Evolutionary conservation across 2,888 invertebrate genomes (phyloP).

Genomic region (Troilus luridus): DNA sequence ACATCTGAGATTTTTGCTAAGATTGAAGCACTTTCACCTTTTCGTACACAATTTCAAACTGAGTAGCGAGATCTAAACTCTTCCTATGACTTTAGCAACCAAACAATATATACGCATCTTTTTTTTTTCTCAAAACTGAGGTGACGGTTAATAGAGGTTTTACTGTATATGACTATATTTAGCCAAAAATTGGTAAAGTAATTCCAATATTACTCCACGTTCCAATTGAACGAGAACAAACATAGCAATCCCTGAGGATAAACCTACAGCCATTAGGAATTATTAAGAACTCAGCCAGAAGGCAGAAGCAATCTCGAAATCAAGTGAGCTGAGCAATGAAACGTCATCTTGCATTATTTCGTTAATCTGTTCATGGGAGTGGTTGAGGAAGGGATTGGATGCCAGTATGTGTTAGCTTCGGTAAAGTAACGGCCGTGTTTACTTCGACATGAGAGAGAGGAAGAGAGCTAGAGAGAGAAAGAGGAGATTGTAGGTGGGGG

Average conservation of each 20-base stretch:
- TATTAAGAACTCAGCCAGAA: neutral
- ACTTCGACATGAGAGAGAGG: neutral
- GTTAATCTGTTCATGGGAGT: neutral
- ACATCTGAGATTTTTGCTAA: too few relatives aligned
- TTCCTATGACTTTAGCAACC: too few relatives aligned
- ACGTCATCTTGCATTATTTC: neutral
- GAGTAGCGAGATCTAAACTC: too few relatives aligned
- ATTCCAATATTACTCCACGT: neutral
- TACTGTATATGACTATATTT: neutral
- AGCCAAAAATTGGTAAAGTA: neutral
- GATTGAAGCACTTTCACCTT: too few relatives aligned
- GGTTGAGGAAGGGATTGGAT: neutral
- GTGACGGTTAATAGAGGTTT: too few relatives aligned
- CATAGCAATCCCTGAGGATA: neutral
- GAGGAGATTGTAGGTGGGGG: too few relatives aligned
- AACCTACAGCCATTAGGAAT: neutral
- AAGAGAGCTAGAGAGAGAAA: neutral
- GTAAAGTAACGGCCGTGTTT: neutral
- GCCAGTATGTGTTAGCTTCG: neutral
- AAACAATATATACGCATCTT: too few relatives aligned
- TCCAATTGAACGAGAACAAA: neutral
- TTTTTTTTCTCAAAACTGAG: too few relatives aligned
- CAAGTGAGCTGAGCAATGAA: neutral
- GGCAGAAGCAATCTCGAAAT: neutral
- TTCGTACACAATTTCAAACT: too few relatives aligned